Conservation (phyloP, 2,888 invertebrate species). For the Tetrapedia diversipes region DNA sequence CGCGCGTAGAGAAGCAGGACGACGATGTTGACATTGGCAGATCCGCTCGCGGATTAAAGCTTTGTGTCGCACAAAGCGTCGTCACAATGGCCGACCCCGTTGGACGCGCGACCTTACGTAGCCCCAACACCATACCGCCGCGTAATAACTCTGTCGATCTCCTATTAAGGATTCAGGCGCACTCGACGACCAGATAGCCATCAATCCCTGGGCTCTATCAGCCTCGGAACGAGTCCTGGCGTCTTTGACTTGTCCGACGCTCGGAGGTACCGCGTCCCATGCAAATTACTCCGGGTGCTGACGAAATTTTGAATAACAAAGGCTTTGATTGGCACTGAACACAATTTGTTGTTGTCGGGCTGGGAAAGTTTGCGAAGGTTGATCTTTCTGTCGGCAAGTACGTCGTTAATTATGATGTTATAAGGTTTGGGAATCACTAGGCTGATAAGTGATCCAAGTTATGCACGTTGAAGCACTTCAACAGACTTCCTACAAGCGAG, state of each 20-base stretch:
- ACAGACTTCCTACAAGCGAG: too few relatives aligned
- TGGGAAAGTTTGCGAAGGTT: too few relatives aligned
- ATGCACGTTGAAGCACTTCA: too few relatives aligned
- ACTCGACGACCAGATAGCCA: slow-evolving; percentile 57
- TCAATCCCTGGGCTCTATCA: slow-evolving; percentile 47
- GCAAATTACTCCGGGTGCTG: slow-evolving; percentile 16
- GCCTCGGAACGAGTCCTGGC: slow-evolving; percentile 7
- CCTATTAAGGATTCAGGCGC: slow-evolving; percentile 72
- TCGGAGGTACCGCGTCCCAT: slow-evolving; percentile 1
- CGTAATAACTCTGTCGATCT: slow-evolving; percentile 77
- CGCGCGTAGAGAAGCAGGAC: slow-evolving; percentile 65
- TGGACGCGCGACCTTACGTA: slow-evolving; percentile 75
- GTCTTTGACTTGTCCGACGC: slow-evolving; percentile 9
- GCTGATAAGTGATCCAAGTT: too few relatives aligned
- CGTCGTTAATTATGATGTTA: too few relatives aligned
- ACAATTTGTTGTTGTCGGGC: too few relatives aligned
- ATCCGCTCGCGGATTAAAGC: slow-evolving; percentile 82
- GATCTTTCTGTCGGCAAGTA: too few relatives aligned
- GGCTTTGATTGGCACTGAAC: background rate
- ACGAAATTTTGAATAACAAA: background rate
- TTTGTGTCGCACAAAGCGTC: slow-evolving; percentile 78
- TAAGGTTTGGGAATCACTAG: too few relatives aligned
- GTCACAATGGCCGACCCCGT: slow-evolving; percentile 75
- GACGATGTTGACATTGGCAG: slow-evolving; percentile 81
- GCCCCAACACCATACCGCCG: slow-evolving; percentile 65